Percentiles rank a stretch among this genome's conserved stretches.
phyloP scores from a whole-genome alignment of 2,888 invertebrate species.

The Anthoptus insignis region DNA sequence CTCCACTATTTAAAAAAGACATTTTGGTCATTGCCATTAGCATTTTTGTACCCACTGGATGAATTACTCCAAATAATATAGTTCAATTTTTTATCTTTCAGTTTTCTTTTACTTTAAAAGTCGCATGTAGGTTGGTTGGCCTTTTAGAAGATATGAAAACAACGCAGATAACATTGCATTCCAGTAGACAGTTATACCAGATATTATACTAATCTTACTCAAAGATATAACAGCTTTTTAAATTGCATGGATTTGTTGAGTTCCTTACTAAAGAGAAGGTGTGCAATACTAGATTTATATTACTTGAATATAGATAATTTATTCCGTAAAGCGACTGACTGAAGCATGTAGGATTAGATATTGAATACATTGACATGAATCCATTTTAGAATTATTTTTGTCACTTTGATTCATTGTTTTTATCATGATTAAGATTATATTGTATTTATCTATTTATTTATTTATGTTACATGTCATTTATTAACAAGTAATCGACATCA shows the following conservation, averaged over 20 bases:
- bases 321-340: constrained; percentile 35
- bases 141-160: constrained; percentile 9
- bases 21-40: constrained; percentile 4
- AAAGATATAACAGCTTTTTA: constrained; percentile 30
- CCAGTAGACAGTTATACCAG: constrained; percentile 23
- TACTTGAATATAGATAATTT: constrained; percentile 5
- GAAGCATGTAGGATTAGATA: constrained; percentile 34
- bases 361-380: constrained; percentile 11
- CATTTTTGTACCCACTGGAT: too few species aligned
- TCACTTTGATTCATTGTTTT: constrained; percentile 27
- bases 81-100: neutral
- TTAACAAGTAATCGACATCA: constrained; percentile 35
- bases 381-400: constrained; percentile 16
- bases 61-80: neutral
- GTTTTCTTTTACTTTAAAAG: neutral
- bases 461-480: constrained; percentile 40
- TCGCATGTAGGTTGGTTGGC: constrained; percentile 25
- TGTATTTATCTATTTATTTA: constrained; percentile 48
- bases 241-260: constrained; percentile 42
- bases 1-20: neutral
- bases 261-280: constrained; percentile 37
- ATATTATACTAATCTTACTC: constrained; percentile 26
- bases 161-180: constrained; percentile 25
- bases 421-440: constrained; percentile 11
- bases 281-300: constrained; percentile 22